Percentiles rank a stretch among this genome's conserved stretches.
Conservation (phyloP, 2,113 vertebrate species). For the Agelaius tricolor region DNA sequence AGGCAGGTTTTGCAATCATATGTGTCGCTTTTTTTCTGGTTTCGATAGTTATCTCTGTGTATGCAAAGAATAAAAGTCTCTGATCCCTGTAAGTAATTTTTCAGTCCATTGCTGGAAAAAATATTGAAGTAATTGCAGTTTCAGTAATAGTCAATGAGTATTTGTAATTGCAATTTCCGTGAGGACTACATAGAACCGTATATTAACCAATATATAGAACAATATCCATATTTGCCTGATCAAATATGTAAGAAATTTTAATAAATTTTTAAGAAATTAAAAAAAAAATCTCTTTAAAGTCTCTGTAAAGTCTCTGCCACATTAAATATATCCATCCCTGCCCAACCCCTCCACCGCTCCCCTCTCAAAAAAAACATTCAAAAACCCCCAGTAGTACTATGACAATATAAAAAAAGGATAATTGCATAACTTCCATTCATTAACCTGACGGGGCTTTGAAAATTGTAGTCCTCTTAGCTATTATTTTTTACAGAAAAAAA, state of each 20-base stretch:
- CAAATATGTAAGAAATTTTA: not conserved
- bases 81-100: not conserved
- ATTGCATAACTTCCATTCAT: not conserved
- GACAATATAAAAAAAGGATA: not conserved
- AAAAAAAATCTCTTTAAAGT: not conserved
- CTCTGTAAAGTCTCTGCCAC: not conserved
- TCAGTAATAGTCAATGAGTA: not conserved
- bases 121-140: not conserved
- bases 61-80: not conserved
- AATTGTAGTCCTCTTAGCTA: not conserved
- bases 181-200: not conserved
- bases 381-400: not conserved
- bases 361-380: no score
- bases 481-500: not conserved
- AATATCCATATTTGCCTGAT: not conserved
- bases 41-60: not conserved
- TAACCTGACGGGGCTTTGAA: not conserved
- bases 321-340: accelerated
- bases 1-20: not conserved
- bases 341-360: accelerated
- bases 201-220: not conserved
- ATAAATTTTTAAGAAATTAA: not conserved
- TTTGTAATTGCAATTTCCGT: not conserved
- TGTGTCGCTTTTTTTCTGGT: accelerated
- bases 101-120: not conserved